Base-by-base conservation (phyloP, 2,888 invertebrate genomes). In the Synanthedon andrenaeformis region DNA sequence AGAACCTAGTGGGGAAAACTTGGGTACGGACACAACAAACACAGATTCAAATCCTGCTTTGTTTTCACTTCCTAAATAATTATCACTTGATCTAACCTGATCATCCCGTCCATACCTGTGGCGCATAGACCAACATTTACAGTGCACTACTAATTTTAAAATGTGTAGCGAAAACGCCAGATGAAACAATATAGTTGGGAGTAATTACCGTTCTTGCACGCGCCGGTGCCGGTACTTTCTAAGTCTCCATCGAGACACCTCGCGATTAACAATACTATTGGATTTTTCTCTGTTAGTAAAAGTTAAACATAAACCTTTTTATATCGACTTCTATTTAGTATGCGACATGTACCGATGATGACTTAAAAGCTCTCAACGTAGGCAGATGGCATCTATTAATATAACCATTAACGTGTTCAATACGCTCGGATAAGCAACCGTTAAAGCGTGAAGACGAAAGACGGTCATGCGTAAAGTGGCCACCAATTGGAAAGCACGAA, bases 141-240 rank as follows among this genome's bases (percentile, higher is more conserved):
- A 28, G 28, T 28, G 28, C 28, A 28, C 28, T 28, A 28, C 28
- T 28, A 28, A 28, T 6, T 28, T 28, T 28, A 28, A 42, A 52
- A 45, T 52, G 28, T 23, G 19, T 23, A 42, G 45, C 35, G 49
- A 50, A 50, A 28, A 12, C 6, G 13, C 13, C 13, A 45, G 60
- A 66, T 59, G 55, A 64, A 72, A 76, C 76, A 76, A 74, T 74
- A 76, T 69, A 62, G 68, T 69, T 59, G 57, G 57, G 56, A 58
- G 62, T 65, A 76, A 81, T 80, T 77, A 72, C 66, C 70, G 76
- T 76, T 82, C 72, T 80, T 78, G 72, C 76, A 75, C 73, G 72
- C 76, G 70, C 65, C 63, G 58, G 55, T 52, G 58, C 13, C 45
- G 13, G 65, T 76, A 80, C 85, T 85, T 85, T 85, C 84, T 83